These are phyloP conservation scores for Drosophila silvestris DNA, from an alignment of 2,888 invertebrate species.

Conservation along the genomic window DNA sequence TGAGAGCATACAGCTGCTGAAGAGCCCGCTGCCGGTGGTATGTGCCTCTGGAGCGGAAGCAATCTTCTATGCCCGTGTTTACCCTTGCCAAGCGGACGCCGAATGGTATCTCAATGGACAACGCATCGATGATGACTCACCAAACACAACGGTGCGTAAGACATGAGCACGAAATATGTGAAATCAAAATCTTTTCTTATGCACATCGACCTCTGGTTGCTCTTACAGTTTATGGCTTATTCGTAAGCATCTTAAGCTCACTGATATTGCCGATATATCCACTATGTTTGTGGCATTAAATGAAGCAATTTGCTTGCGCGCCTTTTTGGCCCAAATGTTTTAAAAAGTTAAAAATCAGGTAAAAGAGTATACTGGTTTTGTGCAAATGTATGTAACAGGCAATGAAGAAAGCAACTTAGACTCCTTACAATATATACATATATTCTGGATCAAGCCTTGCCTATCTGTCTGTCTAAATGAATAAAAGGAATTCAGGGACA, in stretches of 20 bases:
- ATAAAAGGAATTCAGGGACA: too few relatives aligned
- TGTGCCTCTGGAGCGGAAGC: constrained; percentile 86
- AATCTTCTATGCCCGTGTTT: constrained; percentile 87
- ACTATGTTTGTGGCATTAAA: constrained; percentile 5
- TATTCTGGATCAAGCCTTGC: too few relatives aligned
- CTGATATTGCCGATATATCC: not conserved
- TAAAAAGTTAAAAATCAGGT: not conserved
- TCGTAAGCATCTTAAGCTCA: not conserved
- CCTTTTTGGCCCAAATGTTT: constrained; percentile 22
- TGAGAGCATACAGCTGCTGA: constrained; percentile 86
- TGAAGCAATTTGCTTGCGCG: constrained; percentile 22
- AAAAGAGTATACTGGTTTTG: not conserved
- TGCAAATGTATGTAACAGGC: too few relatives aligned
- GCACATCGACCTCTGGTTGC: constrained; percentile 8
- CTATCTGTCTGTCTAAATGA: too few relatives aligned
- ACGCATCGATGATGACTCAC: constrained; percentile 83
- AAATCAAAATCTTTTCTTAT: constrained; percentile 5
- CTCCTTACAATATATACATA: too few relatives aligned
- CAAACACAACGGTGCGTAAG: constrained; percentile 83
- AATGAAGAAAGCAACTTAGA: too few relatives aligned
- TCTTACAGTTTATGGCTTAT: not conserved
- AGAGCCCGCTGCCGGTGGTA: constrained; percentile 86
- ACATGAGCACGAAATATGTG: constrained; percentile 7
- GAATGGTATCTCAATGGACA: constrained; percentile 86
- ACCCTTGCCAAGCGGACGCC: constrained; percentile 84